Evolutionary conservation across 2,113 vertebrate genomes (phyloP).

Genomic region (Antigone vipio): DNA sequence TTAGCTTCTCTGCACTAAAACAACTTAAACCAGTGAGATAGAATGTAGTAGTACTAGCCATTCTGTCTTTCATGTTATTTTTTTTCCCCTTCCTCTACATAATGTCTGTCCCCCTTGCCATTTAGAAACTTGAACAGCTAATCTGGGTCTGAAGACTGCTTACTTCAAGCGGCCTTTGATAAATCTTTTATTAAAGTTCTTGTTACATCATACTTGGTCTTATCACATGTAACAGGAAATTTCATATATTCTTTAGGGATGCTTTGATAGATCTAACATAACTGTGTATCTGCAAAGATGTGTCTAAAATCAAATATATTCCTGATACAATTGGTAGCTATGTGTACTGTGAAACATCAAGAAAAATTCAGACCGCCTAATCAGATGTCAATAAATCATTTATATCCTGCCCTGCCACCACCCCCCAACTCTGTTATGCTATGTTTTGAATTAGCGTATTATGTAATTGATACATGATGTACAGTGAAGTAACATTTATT

Average conservation of each 20-base stretch:
- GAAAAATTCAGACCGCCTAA: not conserved
- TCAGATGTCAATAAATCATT: not conserved
- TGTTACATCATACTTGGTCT: not conserved
- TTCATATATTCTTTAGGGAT: not conserved
- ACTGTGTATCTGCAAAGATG: not conserved
- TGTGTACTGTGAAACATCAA: not conserved
- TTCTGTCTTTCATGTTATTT: not conserved
- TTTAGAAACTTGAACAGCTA: not conserved
- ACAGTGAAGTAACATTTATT: constrained; percentile 46
- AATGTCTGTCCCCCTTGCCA: not conserved
- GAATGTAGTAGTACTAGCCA: not conserved
- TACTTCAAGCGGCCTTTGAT: not conserved
- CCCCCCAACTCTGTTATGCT: not conserved
- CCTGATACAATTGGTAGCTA: not conserved
- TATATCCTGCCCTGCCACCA: not conserved
- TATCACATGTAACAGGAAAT: not conserved
- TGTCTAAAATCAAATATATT: not conserved
- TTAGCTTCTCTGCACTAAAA: not conserved
- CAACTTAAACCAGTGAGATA: not conserved
- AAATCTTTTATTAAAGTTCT: not conserved
- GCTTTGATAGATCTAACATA: not conserved
- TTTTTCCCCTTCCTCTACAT: not conserved
- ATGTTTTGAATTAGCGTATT: not conserved
- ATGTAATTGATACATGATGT: not conserved
- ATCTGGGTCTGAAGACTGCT: not conserved